Base-by-base conservation (phyloP, 2,888 invertebrate species). In the Ichneumoninae sp. region DNA sequence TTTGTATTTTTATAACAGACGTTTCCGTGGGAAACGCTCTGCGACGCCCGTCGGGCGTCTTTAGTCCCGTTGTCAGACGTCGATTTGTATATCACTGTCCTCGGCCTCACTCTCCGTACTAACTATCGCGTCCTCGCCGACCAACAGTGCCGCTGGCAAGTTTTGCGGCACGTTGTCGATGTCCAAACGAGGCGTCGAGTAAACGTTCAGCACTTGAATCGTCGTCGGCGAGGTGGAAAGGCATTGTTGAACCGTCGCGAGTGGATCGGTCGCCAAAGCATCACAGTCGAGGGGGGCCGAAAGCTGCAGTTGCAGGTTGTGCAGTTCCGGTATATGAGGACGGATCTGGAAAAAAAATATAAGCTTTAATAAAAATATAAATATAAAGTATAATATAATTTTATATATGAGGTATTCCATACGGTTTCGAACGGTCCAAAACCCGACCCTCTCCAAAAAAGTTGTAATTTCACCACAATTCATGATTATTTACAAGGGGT, bases 261-360 rank as follows among this genome's bases (percentile, higher is more conserved):
- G 84, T 0, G 93, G 93, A 89, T 93, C 93, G 36, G 89, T 30
- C 44, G 85, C 76, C 77, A 92, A 82, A 63, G 90, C 76, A 76
- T 94, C 93, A 82, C 93, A 93, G 87, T 91, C 92, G 69, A 93
- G 87, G 5, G 93, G 91, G 76, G 92, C 91, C 47, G 93, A 91
- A 44, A 94, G 79, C 87, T 94, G 94, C 75, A 96, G 91, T 90
- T 96, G 96, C 85, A 96, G 93, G 87, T 95, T 95, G 68, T 96
- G 96, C 81, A 96, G 92, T 90, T 96, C 96, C 81, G 96, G 96
- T 94, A 96, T 96, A 85, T 96, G 95, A 10, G 96, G 96, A 87
- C 96, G 94, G 86, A 96, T 95, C 96, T 96, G 91, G 50, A 95
- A 76, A 73, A n/a, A 26, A 47, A 76, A 80, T 40, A 86, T 88